phyloP scores from a whole-genome alignment of 2,113 vertebrate species.

The Eudyptes chrysolophus region DNA sequence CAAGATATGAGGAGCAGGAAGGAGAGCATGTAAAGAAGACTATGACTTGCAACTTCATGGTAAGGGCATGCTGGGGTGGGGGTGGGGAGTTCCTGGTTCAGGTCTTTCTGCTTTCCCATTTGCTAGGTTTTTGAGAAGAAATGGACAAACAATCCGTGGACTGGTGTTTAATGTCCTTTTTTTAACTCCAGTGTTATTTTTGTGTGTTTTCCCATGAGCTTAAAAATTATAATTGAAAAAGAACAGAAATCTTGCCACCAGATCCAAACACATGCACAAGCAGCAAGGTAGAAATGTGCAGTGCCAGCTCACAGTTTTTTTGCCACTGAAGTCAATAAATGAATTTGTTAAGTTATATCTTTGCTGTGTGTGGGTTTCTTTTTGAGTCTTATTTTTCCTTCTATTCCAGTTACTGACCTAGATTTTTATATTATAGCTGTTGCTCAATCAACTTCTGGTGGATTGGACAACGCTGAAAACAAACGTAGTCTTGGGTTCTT shows the following conservation, averaged over 20 bases:
- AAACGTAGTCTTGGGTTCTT: not conserved
- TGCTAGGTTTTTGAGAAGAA: not conserved
- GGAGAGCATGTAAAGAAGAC: not conserved
- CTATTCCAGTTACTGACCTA: not conserved
- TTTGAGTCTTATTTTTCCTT: not conserved
- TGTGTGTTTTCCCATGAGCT: not conserved
- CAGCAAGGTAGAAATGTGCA: not conserved
- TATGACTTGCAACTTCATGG: not conserved
- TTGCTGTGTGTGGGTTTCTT: not conserved
- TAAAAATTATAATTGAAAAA: not conserved
- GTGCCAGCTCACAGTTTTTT: not conserved
- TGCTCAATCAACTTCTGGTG: not conserved
- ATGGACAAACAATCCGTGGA: accelerated
- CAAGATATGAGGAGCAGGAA: not conserved
- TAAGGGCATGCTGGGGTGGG: not conserved
- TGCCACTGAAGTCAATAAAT: not conserved
- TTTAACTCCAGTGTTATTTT: not conserved
- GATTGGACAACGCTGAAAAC: not conserved
- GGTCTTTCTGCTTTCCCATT: not conserved
- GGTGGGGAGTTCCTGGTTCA: not conserved
- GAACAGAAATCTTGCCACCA: not conserved
- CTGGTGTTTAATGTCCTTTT: not conserved
- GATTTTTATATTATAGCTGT: not conserved
- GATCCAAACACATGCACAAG: not conserved
- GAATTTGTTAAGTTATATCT: not conserved